Conservation (phyloP, 1,140 invertebrate genomes). For the Plodia interpunctella region DNA sequence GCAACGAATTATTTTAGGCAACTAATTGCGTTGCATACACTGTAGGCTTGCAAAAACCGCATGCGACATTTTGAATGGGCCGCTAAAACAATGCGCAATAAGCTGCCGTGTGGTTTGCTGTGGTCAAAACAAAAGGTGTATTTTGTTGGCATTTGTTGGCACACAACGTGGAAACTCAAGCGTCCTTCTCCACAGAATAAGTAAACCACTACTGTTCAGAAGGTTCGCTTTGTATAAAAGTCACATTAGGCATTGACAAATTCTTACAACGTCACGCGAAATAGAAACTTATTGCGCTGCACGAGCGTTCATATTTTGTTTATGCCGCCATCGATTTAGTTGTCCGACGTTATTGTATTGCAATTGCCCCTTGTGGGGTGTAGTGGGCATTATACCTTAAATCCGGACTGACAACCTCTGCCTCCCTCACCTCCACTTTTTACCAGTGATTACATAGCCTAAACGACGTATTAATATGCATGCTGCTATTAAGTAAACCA, state of each 20-base stretch:
- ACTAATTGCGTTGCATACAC: slow-evolving; percentile 4
- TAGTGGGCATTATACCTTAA: no score
- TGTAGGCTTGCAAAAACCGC: not conserved
- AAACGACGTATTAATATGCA: slow-evolving; percentile 7
- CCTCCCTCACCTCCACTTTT: not conserved
- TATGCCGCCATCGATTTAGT: no score
- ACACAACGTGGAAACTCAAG: not conserved
- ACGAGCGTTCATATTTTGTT: no score
- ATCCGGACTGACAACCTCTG: no score
- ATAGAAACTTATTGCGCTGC: no score
- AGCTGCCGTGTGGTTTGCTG: not conserved
- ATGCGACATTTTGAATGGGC: slow-evolving; percentile 5
- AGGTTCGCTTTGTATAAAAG: no score
- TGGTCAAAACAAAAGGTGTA: slow-evolving; percentile 1
- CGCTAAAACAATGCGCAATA: slow-evolving; percentile 6
- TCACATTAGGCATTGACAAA: no score
- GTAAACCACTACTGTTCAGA: no score
- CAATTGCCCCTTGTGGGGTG: no score
- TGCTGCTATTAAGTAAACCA: not conserved
- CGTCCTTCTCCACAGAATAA: not conserved
- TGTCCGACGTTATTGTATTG: no score
- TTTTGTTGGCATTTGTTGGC: slow-evolving; percentile 2
- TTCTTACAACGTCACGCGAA: no score
- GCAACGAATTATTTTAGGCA: slow-evolving; percentile 3
- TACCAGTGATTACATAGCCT: not conserved